A percentile compares a stretch with the other conserved stretches of the same genome.
phyloP scores from a whole-genome alignment of 2,113 vertebrate species.

The Gambusia affinis region DNA sequence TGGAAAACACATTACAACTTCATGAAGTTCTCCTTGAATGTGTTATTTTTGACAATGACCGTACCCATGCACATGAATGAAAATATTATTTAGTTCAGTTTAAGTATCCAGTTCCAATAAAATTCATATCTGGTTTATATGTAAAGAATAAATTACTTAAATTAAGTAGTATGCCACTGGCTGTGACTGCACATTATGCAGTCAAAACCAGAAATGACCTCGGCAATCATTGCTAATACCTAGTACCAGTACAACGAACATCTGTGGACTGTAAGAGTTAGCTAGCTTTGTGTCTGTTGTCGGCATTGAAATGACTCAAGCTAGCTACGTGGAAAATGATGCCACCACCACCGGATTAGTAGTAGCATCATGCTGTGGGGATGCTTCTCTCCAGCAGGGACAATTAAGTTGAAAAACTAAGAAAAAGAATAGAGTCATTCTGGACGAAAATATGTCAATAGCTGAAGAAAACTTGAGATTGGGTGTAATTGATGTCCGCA shows the following conservation, averaged over 20 bases:
- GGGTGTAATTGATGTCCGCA: too few species aligned
- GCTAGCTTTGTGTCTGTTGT: too few species aligned
- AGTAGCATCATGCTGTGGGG: not conserved
- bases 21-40: not conserved
- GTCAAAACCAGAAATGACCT: not conserved
- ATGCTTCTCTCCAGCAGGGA: not conserved
- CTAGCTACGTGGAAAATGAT: not conserved
- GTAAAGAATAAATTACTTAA: not conserved
- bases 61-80: not conserved
- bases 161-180: not conserved
- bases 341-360: not conserved
- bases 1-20: not conserved
- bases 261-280: not conserved
- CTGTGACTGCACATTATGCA: too few species aligned
- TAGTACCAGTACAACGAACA: not conserved
- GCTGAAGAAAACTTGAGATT: too few species aligned
- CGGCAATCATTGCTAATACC: not conserved
- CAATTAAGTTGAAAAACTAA: too few species aligned
- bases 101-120: not conserved
- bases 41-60: not conserved
- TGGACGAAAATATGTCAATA: too few species aligned
- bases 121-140: too few species aligned
- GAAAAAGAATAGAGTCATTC: too few species aligned
- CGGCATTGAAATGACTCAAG: not conserved
- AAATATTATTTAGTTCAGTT: not conserved